Base-by-base conservation (phyloP, 2,888 invertebrate species). In the Drosophila testacea region DNA sequence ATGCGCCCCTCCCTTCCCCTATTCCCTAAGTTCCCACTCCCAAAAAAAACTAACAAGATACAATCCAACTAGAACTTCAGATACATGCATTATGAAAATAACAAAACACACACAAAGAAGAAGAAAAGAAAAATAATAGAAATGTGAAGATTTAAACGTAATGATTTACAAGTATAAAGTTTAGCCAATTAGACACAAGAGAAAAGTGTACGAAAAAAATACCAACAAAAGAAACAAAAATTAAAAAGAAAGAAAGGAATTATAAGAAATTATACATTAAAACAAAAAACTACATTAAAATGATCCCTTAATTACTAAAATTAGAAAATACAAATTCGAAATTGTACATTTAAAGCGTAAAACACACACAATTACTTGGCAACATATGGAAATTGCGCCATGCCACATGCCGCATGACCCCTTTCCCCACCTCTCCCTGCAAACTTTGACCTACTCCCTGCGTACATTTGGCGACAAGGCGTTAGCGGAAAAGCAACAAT, bases 291-390 rank as follows among this genome's bases (percentile, higher is more conserved):
- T 61, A 63, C 22, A 64, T 32, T 46, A 57, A 70, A 50, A 10
- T 16, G 22, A 73, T 64, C 81, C 72, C 69, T 77, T 83, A 79
- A 85, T 81, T 83, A 86, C 83, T 83, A 81, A 83, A 83, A 86
- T 84, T 84, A 84, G 84, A 84, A 78, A 86, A 86, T 83, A 83
- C 77, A 79, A 84, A 87, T 84, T 84, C 83, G 82, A 84, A 86
- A 84, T 81, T 84, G 87, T 84, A 84, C 71, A 84, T 87, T 84
- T 84, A 81, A 73, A 79, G 57, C 60, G 57, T 42, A 32, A 50
- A 41, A 42, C 51, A 56, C 42, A 56, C 36, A 46, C 46, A 46
- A n/a, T 30, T 28, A 16, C 52, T 41, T 54, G 41, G 41, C 30
- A 55, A 55, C 41, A 42, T 42, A 54, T 54, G 39, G 11, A 54